These are phyloP conservation scores for Rugalucina vietnamica DNA, from an alignment of 2,888 invertebrate species.

Conservation along the genomic window DNA sequence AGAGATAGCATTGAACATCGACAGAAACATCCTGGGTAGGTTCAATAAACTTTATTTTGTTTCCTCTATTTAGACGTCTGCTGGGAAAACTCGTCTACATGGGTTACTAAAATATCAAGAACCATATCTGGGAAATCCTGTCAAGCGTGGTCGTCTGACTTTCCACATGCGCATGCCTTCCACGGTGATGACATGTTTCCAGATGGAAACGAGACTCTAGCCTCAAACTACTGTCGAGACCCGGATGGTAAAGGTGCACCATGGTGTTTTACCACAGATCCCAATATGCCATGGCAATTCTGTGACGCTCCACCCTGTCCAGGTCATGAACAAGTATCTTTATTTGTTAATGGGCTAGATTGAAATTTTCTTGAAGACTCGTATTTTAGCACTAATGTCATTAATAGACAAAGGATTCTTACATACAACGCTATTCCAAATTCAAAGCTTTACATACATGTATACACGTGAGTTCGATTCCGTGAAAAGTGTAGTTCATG, in stretches of 20 bases:
- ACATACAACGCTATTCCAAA: too few relatives aligned
- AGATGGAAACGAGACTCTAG: neutral
- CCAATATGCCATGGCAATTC: neutral
- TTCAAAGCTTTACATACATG: too few relatives aligned
- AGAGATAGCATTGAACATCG: neutral
- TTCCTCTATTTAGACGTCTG: neutral
- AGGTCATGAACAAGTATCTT: too few relatives aligned
- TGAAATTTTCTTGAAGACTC: too few relatives aligned
- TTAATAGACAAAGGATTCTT: too few relatives aligned
- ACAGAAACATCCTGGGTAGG: neutral
- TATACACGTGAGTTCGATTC: too few relatives aligned
- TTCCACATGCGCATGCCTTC: neutral
- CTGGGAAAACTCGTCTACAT: neutral
- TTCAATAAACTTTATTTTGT: neutral
- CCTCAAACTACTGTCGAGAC: constrained; percentile 6
- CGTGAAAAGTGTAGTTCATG: too few relatives aligned
- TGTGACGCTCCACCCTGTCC: constrained; percentile 1
- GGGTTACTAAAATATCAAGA: neutral
- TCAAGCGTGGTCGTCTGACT: neutral
- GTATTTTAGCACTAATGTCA: too few relatives aligned
- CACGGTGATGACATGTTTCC: neutral
- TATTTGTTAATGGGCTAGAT: too few relatives aligned
- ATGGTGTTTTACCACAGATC: constrained; percentile 8
- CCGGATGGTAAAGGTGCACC: neutral
- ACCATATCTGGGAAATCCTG: neutral